Evolutionary conservation across 2,797 vertebrate genomes (phyloP).

Genomic region (Botia kubotai): DNA sequence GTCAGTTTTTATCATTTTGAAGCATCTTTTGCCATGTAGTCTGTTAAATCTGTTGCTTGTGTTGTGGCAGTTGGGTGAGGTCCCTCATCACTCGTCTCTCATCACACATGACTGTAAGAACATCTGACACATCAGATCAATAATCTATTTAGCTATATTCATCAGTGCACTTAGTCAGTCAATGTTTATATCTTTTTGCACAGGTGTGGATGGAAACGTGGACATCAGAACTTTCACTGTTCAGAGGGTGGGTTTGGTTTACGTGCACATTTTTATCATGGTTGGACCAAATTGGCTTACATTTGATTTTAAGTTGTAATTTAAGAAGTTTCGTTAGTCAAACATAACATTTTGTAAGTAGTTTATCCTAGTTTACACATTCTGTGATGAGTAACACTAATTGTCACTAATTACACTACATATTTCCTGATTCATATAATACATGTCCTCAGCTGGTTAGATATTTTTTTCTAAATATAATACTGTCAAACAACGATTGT

Average conservation of each 20-base stretch:
- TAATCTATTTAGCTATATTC: constrained; percentile 7
- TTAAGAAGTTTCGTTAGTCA: neutral
- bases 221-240: constrained; percentile 82
- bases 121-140: constrained; percentile 7
- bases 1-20: no score
- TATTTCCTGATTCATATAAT: no score
- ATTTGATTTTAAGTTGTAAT: neutral
- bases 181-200: neutral
- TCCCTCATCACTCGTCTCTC: constrained; percentile 15
- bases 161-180: constrained; percentile 23
- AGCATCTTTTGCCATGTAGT: neutral
- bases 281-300: neutral
- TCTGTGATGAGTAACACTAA: no score
- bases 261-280: neutral
- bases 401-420: no score
- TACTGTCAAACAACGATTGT: no score
- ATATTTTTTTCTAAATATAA: no score
- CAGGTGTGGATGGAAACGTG: constrained; percentile 34
- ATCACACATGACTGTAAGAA: constrained; percentile 38
- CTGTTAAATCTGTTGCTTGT: constrained; percentile 1
- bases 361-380: no score
- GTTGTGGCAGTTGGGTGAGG: constrained; percentile 38
- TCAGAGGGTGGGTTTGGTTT: constrained; percentile 77
- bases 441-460: no score
- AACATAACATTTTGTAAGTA: neutral